Evolutionary conservation across 2,113 vertebrate species (phyloP), one percentile per base, ranked within the genome.

Genomic region (Sander vitreus): DNA sequence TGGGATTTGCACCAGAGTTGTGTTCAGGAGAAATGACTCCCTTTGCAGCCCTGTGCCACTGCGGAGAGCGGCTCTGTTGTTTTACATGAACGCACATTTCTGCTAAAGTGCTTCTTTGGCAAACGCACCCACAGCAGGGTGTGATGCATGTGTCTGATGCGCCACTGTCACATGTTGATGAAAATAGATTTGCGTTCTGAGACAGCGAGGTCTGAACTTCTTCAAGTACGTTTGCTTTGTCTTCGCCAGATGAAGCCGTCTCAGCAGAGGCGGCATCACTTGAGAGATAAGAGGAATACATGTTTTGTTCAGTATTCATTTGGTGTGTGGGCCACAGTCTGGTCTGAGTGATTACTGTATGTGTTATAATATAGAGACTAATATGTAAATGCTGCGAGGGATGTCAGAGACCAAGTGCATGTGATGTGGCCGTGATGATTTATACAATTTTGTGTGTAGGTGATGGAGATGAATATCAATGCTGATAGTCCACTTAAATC

Each of bases 1-100:
- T 47, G 91, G 90, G 88, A 86, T 53, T 86, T 81, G 74, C 82
- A 57, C 50, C 76, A 50, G 16, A 63, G 81, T 73, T 76, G 88
- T 65, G 80, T 68, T 75, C 23, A 53, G 75, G 59, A 74, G 80
- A 62, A 76, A 36, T 1, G 76, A 62, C 50, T 78, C 81, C 82
- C 86, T 80, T 2, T 62, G 78, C 83, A 72, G 48, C 76, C 58
- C 36, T 5, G 59, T 30, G 65, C 64, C 3, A 6, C 83, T 13
- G 72, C 70, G 76, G 50, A 73, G 57, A 64, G 33, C 5, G 0
- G 54, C 39, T 76, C 25, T 80, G 77, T 84, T 77, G 78, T 86
- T 72, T 58, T 45, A 81, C 36, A 57, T 13, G 0, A 45, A 27
- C 48, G 7, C 65, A 43, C 54, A 23, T 57, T 55, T 63, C 43